Evolutionary conservation across 1,140 invertebrate genomes (phyloP).

Genomic region (Euwallacea fornicatus): DNA sequence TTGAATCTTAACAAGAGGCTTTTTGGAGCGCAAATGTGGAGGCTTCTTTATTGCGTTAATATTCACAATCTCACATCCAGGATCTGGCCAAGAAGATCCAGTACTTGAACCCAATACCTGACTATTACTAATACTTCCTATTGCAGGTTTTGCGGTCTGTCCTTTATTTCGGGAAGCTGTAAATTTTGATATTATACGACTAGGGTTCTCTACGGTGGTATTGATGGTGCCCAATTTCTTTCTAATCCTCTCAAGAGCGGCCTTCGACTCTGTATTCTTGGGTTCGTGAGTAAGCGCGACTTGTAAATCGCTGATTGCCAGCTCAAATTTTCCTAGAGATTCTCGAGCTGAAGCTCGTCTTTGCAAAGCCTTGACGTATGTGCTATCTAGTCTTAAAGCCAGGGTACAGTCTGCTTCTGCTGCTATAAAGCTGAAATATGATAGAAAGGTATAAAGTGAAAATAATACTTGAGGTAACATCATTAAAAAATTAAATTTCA

Average conservation of each 20-base stretch:
- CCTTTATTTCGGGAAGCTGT: constrained; percentile 42
- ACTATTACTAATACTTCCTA: constrained; percentile 5
- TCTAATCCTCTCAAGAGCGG: constrained; percentile 62
- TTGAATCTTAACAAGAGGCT: constrained; percentile 45
- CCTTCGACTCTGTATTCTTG: constrained; percentile 64
- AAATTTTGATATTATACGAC: constrained; percentile 48
- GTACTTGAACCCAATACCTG: constrained; percentile 16
- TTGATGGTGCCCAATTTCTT: constrained; percentile 54
- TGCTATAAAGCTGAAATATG: constrained; percentile 64
- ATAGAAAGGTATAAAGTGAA: constrained; percentile 19
- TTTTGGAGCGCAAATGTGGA: constrained; percentile 46
- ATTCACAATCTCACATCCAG: constrained; percentile 36
- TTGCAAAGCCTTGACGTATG: constrained; percentile 80
- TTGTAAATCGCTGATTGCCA: constrained; percentile 69
- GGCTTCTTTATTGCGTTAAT: constrained; percentile 47
- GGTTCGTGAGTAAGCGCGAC: constrained; percentile 72
- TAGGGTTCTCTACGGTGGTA: constrained; percentile 5
- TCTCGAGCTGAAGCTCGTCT: constrained; percentile 71
- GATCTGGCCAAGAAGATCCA: constrained; percentile 29
- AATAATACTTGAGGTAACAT: background rate
- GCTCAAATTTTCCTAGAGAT: constrained; percentile 60
- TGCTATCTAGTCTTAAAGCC: constrained; percentile 70
- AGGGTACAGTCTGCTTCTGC: constrained; percentile 76
- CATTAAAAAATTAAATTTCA: background rate
- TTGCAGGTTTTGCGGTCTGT: constrained; percentile 15